These are phyloP conservation scores for Heliconius charithonia DNA, from an alignment of 2,888 invertebrate species.

Conservation along the genomic window DNA sequence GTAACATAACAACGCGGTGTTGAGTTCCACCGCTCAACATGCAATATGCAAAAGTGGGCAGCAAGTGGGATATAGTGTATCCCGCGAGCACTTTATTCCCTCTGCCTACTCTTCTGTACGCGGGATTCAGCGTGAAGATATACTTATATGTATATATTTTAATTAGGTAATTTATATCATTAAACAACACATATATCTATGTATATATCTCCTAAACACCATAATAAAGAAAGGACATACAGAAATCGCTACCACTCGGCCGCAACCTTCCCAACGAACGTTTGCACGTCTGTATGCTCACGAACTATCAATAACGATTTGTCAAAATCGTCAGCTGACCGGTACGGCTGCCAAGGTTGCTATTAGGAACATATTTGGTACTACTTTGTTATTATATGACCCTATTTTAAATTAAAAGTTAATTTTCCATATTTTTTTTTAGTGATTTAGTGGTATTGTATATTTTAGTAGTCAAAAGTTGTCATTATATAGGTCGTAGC, in stretches of 20 bases:
- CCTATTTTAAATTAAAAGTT: neutral
- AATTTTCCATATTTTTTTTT: neutral
- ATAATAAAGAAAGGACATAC: neutral
- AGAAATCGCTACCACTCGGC: conserved; percentile 24
- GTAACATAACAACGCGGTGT: neutral
- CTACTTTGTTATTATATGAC: conserved; percentile 1
- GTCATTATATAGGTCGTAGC: no score
- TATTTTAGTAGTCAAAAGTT: neutral
- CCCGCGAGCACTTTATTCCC: no score
- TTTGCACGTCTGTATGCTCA: conserved; percentile 34
- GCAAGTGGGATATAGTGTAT: no score
- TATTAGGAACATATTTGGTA: neutral
- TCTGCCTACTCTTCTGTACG: no score
- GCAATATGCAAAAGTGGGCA: no score
- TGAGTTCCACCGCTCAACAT: no score
- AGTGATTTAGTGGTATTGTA: neutral
- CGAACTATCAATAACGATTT: conserved; percentile 68
- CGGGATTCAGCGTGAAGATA: no score
- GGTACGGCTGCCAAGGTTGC: conserved; percentile 44
- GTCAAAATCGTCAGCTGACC: conserved; percentile 59
- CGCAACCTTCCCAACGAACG: conserved; percentile 20
- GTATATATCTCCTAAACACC: neutral
- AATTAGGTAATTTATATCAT: neutral
- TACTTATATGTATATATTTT: no score
- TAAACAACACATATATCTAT: neutral